Evolutionary conservation across 2,113 vertebrate species (phyloP).

Genomic region (Gulo gulo): DNA sequence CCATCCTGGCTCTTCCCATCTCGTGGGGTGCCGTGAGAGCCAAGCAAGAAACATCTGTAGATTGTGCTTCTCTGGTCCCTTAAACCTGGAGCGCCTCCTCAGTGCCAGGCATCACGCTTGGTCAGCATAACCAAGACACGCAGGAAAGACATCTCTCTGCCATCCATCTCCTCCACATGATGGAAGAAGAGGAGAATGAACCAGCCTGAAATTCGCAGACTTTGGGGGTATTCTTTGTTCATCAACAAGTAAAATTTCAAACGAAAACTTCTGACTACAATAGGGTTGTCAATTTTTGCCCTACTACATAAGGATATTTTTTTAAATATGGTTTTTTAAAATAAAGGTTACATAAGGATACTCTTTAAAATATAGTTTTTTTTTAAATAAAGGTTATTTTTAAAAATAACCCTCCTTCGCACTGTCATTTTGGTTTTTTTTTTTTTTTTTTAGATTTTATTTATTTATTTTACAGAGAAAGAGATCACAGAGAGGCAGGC

Average conservation of each 20-base stretch:
- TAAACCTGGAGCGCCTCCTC: neutral
- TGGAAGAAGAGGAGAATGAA: neutral
- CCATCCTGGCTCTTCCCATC: neutral
- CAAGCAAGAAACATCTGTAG: neutral
- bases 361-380: too few relatives aligned
- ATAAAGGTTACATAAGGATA: too few relatives aligned
- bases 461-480: too few relatives aligned
- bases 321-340: neutral
- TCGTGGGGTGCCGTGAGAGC: fast-evolving
- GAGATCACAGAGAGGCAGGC: too few relatives aligned
- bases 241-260: neutral
- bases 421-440: neutral
- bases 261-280: neutral
- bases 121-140: fast-evolving
- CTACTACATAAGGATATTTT: neutral
- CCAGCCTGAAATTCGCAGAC: neutral
- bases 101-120: neutral
- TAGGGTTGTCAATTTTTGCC: neutral
- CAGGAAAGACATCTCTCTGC: neutral
- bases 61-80: neutral
- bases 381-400: neutral
- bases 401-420: neutral
- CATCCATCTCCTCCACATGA: neutral
- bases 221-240: neutral
- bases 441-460: too few relatives aligned